Percentiles rank a stretch among this genome's conserved stretches.
Conservation (phyloP, 2,797 vertebrate genomes). For the Typhlichthys subterraneus region DNA sequence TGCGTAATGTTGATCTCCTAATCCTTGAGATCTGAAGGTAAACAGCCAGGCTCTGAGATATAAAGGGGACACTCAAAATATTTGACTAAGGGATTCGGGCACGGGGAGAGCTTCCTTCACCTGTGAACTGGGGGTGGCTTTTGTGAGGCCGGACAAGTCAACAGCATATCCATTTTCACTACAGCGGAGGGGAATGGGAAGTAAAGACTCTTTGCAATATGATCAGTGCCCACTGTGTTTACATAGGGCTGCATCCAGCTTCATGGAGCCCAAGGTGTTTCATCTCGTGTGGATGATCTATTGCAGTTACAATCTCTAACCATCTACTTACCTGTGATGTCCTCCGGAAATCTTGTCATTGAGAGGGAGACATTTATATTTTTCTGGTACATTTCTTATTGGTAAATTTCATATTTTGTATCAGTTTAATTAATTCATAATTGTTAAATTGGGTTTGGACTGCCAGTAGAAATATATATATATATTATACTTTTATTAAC, state of each 20-base stretch:
- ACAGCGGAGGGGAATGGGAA: slow-evolving; percentile 57
- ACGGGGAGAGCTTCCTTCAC: slow-evolving; percentile 73
- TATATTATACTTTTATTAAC: too few relatives aligned
- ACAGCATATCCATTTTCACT: slow-evolving; percentile 79
- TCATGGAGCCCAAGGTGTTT: slow-evolving; percentile 42
- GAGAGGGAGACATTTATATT: not conserved
- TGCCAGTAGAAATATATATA: not conserved
- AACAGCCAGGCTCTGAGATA: slow-evolving; percentile 68
- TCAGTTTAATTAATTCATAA: not conserved
- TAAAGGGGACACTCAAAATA: slow-evolving; percentile 80
- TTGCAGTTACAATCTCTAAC: slow-evolving; percentile 37
- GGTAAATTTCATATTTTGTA: not conserved
- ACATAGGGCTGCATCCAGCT: slow-evolving; percentile 63
- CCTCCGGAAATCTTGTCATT: not conserved
- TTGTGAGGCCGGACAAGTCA: slow-evolving; percentile 71
- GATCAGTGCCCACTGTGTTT: slow-evolving; percentile 52
- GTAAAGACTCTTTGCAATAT: slow-evolving; percentile 12
- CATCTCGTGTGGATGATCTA: slow-evolving; percentile 50
- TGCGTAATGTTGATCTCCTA: slow-evolving; percentile 65
- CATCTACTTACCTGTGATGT: slow-evolving; percentile 14
- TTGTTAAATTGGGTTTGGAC: slow-evolving; percentile 12
- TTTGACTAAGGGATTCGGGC: slow-evolving; percentile 80
- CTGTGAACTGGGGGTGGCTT: slow-evolving; percentile 66
- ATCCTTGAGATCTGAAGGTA: slow-evolving; percentile 75
- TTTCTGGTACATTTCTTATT: not conserved